Percentiles rank a stretch among this genome's conserved stretches.
Evolutionary conservation across 2,113 vertebrate genomes (phyloP).

Genomic region (Pollachius pollachius): DNA sequence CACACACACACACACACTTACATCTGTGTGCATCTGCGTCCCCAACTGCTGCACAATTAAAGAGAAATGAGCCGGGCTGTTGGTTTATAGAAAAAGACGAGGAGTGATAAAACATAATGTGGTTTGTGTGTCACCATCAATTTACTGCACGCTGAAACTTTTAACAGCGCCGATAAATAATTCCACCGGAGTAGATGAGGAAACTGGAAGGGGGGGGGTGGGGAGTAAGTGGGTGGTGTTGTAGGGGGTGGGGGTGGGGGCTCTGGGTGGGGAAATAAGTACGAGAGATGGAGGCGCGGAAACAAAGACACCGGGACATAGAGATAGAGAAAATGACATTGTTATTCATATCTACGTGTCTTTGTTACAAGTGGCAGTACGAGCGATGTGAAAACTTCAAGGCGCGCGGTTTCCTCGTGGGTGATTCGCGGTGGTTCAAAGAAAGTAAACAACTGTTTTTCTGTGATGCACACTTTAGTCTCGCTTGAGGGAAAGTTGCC

Average conservation of each 20-base stretch:
- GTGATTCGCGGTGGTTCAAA: slow-evolving; percentile 85
- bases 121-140: slow-evolving; percentile 84
- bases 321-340: slow-evolving; percentile 72
- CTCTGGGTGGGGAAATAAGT: slow-evolving; percentile 39
- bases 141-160: slow-evolving; percentile 80
- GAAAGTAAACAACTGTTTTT: slow-evolving; percentile 89
- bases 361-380: slow-evolving; percentile 73
- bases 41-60: slow-evolving; percentile 72
- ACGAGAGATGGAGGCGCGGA: slow-evolving; percentile 46
- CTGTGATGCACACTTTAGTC: slow-evolving; percentile 89
- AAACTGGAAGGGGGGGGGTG: slow-evolving; percentile 27
- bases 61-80: slow-evolving; percentile 76
- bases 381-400: slow-evolving; percentile 83
- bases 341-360: slow-evolving; percentile 81
- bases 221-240: slow-evolving; percentile 25
- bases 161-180: slow-evolving; percentile 84
- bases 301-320: slow-evolving; percentile 32
- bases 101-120: slow-evolving; percentile 72
- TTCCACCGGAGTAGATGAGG: slow-evolving; percentile 71
- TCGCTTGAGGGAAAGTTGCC: slow-evolving; percentile 87
- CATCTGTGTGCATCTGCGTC: slow-evolving; percentile 66
- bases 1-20: slow-evolving; percentile 32
- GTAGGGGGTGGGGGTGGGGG: background rate
- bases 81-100: slow-evolving; percentile 65
- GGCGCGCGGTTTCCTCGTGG: slow-evolving; percentile 75